Evolutionary conservation across 1,140 invertebrate species (phyloP).

Genomic region (Euwallacea fornicatus): DNA sequence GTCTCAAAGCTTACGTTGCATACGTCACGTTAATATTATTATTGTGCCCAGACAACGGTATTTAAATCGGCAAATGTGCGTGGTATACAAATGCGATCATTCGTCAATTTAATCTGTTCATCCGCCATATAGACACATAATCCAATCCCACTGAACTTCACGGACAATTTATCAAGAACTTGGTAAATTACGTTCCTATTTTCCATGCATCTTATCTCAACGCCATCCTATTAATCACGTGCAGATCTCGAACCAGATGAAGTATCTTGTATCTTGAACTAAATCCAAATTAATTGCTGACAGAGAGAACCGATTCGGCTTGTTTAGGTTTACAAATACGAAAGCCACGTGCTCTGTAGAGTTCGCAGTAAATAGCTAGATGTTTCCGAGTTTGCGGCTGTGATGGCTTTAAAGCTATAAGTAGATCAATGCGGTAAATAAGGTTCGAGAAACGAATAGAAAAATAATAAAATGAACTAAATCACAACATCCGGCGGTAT

Average conservation of each 20-base stretch:
- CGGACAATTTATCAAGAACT: conserved; percentile 24
- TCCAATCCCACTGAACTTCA: conserved; percentile 3
- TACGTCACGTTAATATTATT: no score
- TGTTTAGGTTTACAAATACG: neutral
- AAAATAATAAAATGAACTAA: no score
- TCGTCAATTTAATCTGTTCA: conserved; percentile 11
- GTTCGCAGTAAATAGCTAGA: neutral
- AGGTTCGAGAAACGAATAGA: no score
- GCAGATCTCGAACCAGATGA: conserved; percentile 20
- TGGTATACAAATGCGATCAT: conserved; percentile 1
- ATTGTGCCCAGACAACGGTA: no score
- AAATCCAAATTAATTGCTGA: conserved; percentile 17
- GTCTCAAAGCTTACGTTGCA: no score
- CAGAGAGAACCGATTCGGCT: neutral
- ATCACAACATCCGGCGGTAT: no score
- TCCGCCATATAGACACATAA: conserved; percentile 1
- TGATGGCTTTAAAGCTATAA: no score
- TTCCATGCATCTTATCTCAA: conserved; percentile 28
- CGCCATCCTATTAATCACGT: conserved; percentile 23
- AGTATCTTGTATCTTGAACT: conserved; percentile 8
- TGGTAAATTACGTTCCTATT: conserved; percentile 27
- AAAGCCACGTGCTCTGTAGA: neutral
- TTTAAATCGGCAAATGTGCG: no score
- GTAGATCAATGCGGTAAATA: no score
- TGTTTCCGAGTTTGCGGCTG: no score